These are phyloP conservation scores for Rhabdomys dilectus DNA, from an alignment of 2,113 vertebrate species.

Conservation along the genomic window DNA sequence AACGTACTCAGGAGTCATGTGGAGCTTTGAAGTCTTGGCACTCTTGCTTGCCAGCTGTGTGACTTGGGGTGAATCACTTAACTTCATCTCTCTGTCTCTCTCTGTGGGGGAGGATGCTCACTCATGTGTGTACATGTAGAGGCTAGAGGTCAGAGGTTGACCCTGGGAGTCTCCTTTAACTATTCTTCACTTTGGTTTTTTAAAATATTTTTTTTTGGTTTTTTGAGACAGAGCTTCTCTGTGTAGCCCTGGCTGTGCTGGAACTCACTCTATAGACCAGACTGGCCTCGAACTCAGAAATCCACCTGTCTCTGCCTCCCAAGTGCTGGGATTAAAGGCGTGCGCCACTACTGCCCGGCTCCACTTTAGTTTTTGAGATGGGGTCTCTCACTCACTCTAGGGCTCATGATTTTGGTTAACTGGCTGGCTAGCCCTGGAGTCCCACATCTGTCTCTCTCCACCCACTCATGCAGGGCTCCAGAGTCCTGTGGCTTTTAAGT, in stretches of 20 bases:
- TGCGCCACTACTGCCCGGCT: too few relatives aligned
- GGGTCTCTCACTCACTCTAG: not conserved
- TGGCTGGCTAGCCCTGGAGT: not conserved
- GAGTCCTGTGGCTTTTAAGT: not conserved
- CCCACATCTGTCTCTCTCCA: not conserved
- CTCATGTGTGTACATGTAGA: not conserved
- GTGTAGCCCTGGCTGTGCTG: too few relatives aligned
- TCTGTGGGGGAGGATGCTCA: too few relatives aligned
- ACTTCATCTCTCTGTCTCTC: not conserved
- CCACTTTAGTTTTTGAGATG: not conserved
- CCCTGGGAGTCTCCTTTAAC: not conserved
- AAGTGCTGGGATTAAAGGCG: too few relatives aligned
- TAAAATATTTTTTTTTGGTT: too few relatives aligned
- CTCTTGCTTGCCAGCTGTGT: not conserved
- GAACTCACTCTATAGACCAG: too few relatives aligned
- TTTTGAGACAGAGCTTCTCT: too few relatives aligned
- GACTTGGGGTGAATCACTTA: not conserved
- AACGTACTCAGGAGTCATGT: fast-evolving
- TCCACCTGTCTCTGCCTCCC: too few relatives aligned
- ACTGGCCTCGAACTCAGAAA: too few relatives aligned
- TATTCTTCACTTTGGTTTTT: not conserved
- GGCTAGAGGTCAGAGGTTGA: not conserved
- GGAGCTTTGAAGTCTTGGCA: not conserved
- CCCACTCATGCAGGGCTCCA: too few relatives aligned
- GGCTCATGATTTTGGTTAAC: not conserved